A percentile compares a stretch with the other conserved stretches of the same genome.
Conservation (phyloP, 2,888 invertebrate genomes). For the Tenthredo amoena region DNA sequence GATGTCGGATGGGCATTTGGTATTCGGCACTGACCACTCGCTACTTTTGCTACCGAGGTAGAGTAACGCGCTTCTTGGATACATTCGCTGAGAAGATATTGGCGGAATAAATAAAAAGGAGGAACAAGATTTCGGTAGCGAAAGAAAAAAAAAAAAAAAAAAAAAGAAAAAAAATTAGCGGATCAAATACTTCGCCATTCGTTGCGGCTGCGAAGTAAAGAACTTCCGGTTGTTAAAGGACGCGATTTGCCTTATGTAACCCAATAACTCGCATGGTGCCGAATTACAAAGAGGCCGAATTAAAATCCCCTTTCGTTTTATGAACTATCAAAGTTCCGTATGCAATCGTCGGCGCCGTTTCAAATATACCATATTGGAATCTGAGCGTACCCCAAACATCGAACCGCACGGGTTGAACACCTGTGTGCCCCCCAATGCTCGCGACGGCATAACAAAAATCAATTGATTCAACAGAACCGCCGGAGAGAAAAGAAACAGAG, state of each 20-base stretch:
- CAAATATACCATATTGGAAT: slow-evolving; percentile 64
- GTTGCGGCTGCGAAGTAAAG: not conserved
- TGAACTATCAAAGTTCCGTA: slow-evolving; percentile 69
- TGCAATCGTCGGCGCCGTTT: slow-evolving; percentile 62
- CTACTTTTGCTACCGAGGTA: slow-evolving; percentile 70
- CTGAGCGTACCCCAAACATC: slow-evolving; percentile 59
- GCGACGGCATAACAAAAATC: slow-evolving; percentile 65
- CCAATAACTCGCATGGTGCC: slow-evolving; percentile 57
- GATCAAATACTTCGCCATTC: not conserved
- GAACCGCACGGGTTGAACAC: slow-evolving; percentile 55
- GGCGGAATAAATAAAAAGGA: not conserved
- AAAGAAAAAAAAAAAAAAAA: not conserved
- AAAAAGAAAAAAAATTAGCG: not conserved
- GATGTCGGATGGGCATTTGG: slow-evolving; percentile 68
- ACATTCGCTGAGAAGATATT: slow-evolving; percentile 20
- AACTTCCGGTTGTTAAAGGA: slow-evolving; percentile 47
- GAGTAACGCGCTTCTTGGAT: slow-evolving; percentile 34
- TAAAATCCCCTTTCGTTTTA: slow-evolving; percentile 71
- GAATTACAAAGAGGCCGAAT: slow-evolving; percentile 72
- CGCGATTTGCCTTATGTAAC: slow-evolving; percentile 23
- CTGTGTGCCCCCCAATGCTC: slow-evolving; percentile 55
- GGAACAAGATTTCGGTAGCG: not conserved
- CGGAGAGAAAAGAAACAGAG: slow-evolving; percentile 47
- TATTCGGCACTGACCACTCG: slow-evolving; percentile 76
- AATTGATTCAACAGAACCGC: slow-evolving; percentile 62